Evolutionary conservation across 2,797 vertebrate species (phyloP), one percentile per base, ranked within the genome.

Genomic region (Delichon dasypus): DNA sequence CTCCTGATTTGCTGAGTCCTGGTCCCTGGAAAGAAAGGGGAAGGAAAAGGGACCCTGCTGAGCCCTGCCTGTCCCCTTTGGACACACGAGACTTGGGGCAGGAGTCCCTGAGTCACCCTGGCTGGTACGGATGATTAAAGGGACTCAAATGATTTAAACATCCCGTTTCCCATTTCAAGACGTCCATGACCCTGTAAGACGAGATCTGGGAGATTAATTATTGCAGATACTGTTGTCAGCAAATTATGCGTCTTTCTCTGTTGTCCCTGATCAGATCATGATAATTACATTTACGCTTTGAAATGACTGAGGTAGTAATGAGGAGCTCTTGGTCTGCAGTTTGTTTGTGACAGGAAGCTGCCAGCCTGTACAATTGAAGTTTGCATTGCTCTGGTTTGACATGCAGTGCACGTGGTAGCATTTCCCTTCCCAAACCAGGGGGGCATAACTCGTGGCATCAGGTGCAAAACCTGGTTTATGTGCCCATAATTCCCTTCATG

Each of bases 141-240:
- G 79, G 76, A 93, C 73, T 50, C 73, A 81, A 54, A 72, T 34
- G 42, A 75, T 72, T 86, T 88, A 72, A 92, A 92, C 85, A 86
- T 88, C 85, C 93, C 70, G 70, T 83, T 95, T 95, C 89, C 89
- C 82, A 94, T 88, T 78, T 83, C 76, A 57, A 78, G 70, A 91
- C 0, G 0, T 79, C 77, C 76, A 9, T 86, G 79, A 94, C 91
- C 93, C 89, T 81, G 89, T 67, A 57, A 93, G 70, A 90, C 82
- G 81, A 95, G 93, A 94, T 93, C 85, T 84, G 85, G 94, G 94
- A 95, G 91, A 93, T 95, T 95, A 96, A 95, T 96, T 92, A 94
- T 89, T 91, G 94, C 85, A 73, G 67, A 88, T 91, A 78, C 71
- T 60, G 64, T 81, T 95, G 89, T 96, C 94, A 95, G 94, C 95